phyloP scores from a whole-genome alignment of 2,888 invertebrate species.

The Junonia oenone region DNA sequence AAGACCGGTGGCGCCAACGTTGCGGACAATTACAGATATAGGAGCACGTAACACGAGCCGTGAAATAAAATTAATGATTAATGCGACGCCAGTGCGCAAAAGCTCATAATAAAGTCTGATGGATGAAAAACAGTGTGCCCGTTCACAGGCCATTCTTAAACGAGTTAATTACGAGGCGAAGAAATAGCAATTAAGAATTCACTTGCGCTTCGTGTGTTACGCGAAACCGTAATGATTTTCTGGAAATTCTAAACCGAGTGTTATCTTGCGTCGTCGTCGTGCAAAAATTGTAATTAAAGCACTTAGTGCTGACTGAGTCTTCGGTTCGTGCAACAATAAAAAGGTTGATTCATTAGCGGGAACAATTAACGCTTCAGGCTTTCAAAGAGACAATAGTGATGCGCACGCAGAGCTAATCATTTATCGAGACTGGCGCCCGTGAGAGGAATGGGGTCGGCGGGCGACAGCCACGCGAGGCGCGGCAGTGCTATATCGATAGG shows the following conservation, averaged over 20 bases:
- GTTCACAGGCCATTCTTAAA: constrained; percentile 32
- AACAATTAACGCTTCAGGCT: constrained; percentile 33
- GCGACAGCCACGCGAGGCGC: constrained; percentile 46
- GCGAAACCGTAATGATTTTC: not conserved
- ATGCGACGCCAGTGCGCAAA: constrained; percentile 46
- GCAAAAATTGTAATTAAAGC: constrained; percentile 4
- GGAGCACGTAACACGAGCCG: constrained; percentile 57
- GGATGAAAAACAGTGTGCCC: constrained; percentile 32
- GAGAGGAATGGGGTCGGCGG: constrained; percentile 46
- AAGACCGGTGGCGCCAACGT: constrained; percentile 60
- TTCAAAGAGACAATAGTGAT: constrained; percentile 63
- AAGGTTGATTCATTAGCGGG: constrained; percentile 28
- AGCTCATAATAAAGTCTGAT: constrained; percentile 41
- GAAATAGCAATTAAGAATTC: constrained; percentile 13
- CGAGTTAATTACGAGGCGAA: constrained; percentile 11
- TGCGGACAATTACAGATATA: constrained; percentile 61
- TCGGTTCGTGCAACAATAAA: constrained; percentile 21
- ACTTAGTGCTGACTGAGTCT: not conserved
- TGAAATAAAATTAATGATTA: constrained; percentile 62
- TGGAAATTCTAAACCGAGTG: not conserved
- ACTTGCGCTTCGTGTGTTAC: not conserved
- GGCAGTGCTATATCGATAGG: constrained; percentile 50
- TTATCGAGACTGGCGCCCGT: constrained; percentile 52
- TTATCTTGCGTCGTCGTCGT: not conserved
- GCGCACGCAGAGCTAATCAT: constrained; percentile 52